Base-by-base conservation (phyloP, 2,888 invertebrate genomes). In the Laothoe populi region DNA sequence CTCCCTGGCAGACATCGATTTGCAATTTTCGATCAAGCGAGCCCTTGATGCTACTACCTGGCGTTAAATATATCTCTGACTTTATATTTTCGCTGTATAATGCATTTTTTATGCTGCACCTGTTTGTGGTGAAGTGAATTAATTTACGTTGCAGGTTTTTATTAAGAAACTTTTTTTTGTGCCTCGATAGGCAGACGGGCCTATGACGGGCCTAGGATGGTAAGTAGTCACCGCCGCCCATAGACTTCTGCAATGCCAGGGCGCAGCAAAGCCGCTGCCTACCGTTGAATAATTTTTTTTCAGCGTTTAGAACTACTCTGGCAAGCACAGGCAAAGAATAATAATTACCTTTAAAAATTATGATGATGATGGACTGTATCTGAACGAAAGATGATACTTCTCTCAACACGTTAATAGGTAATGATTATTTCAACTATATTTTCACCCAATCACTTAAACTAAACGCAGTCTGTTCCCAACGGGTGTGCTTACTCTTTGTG, bases 11-110 rank as follows among this genome's bases (percentile, higher is more conserved):
- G 74, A 81, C 83, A 79, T 80, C 82, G 81, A 82, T 86, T 87
- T 82, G 83, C 85, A 86, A 85, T 87, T 82, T 84, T 79, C 76
- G 76, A 78, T 67, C 74, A 72, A 78, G 70, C 76, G 70, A 66
- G 69, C 68, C 72, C 61, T 66, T 48, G 42, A 57, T 48, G 42
- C 46, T 24, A 53, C 61, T 62, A 62, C 62, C 62, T 62, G 62
- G 26, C 40, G 49, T 61, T 23, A 40, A 48, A 40, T 49, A 21
- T 31, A 23, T 46, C 21, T 60, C 3, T 31, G 40, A 13, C 19
- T 49, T n/a, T 21, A 11, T 11, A 60, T 16, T 24, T 24, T 24
- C 26, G 11, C 16, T 42, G 16, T 19, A 26, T 38, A 48, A 60
- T 23, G 49, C n/a, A 19, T 8, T 35, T 35, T 35, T 59, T 35